Conservation (phyloP, 2,113 vertebrate genomes). For the Typhlomys cinereus region DNA sequence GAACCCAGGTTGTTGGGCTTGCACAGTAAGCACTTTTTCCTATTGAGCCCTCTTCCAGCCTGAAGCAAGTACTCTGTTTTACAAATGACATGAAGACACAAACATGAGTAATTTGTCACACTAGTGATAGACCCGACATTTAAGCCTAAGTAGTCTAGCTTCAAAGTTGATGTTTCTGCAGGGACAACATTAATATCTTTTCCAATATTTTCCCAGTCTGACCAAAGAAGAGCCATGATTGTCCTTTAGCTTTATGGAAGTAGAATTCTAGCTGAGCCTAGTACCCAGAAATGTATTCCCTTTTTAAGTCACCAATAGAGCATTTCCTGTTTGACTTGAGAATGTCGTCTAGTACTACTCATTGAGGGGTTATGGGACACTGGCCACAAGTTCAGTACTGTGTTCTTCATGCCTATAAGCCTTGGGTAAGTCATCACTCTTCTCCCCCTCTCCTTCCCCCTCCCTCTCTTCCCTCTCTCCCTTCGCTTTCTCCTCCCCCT, state of each 20-base stretch:
- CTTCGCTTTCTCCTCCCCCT: background rate
- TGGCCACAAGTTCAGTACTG: background rate
- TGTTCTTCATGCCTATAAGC: background rate
- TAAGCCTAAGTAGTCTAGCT: background rate
- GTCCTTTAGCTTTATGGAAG: background rate
- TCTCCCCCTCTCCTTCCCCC: background rate
- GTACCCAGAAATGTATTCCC: background rate
- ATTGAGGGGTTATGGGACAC: background rate
- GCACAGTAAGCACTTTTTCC: no score
- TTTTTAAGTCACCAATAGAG: background rate
- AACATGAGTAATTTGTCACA: background rate
- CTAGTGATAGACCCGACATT: background rate
- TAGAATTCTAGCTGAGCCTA: background rate
- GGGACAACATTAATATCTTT: background rate
- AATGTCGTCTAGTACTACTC: background rate
- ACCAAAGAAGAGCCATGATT: slow-evolving; percentile 17
- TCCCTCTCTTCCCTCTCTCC: background rate
- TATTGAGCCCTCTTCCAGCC: no score
- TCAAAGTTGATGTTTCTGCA: background rate
- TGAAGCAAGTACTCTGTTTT: no score
- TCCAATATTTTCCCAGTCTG: background rate
- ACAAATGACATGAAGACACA: background rate
- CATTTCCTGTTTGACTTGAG: background rate
- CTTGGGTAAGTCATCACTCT: background rate
- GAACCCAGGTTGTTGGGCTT: no score